phyloP scores from a whole-genome alignment of 2,797 vertebrate genomes.

The Pygocentrus nattereri region DNA sequence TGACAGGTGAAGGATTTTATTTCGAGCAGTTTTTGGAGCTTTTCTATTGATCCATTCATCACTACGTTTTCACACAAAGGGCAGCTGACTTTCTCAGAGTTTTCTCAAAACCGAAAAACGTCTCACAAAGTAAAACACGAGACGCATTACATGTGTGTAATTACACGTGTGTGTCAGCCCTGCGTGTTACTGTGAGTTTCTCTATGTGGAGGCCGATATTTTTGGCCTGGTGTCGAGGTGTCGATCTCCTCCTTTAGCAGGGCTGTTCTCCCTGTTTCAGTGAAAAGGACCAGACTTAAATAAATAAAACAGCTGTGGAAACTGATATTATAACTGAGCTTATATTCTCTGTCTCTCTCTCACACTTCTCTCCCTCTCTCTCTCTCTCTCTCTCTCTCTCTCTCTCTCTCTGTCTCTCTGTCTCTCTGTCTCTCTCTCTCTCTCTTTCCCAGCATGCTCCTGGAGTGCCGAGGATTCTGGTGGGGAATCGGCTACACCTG shows the following conservation, averaged over 20 bases:
- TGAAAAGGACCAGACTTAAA: not conserved
- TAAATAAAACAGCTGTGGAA: not conserved
- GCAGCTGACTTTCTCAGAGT: too few species aligned
- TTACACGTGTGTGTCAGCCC: not conserved
- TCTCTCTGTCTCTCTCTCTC: not conserved
- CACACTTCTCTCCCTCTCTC: not conserved
- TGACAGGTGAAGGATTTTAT: too few species aligned
- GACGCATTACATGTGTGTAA: too few species aligned
- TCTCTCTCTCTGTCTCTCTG: not conserved
- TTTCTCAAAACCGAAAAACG: too few species aligned
- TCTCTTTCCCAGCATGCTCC: conserved; percentile 89
- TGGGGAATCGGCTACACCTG: conserved; percentile 95
- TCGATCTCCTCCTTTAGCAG: not conserved
- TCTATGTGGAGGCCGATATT: conserved; percentile 34
- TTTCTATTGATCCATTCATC: too few species aligned
- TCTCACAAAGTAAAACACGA: too few species aligned
- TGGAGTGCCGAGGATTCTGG: conserved; percentile 95
- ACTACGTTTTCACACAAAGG: too few species aligned
- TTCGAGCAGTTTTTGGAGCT: too few species aligned
- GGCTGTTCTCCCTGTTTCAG: not conserved
- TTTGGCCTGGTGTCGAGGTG: too few species aligned
- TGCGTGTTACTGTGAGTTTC: conserved; percentile 30
- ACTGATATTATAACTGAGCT: not conserved
- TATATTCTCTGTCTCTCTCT: not conserved
- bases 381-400: not conserved